A percentile compares a stretch with the other conserved stretches of the same genome.
Evolutionary conservation across 2,113 vertebrate genomes (phyloP).

Genomic region (Sturnus vulgaris): DNA sequence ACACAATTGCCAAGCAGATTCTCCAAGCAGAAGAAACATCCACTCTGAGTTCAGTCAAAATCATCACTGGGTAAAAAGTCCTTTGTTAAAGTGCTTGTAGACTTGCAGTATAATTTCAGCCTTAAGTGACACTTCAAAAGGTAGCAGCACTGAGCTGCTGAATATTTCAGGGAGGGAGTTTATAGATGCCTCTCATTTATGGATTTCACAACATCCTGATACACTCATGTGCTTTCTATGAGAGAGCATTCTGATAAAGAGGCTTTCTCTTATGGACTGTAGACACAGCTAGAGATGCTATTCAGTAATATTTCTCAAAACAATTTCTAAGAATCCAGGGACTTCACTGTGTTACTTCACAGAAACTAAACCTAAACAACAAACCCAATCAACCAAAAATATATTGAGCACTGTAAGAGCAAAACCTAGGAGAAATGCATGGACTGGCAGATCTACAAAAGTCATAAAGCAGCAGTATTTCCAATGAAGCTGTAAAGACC

Average conservation of each 20-base stretch:
- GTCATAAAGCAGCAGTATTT: neutral
- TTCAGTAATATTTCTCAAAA: neutral
- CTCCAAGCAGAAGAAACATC: neutral
- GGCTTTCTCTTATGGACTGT: neutral
- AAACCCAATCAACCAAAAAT: neutral
- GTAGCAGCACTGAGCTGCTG: neutral
- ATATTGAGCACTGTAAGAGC: neutral
- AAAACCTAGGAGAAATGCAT: neutral
- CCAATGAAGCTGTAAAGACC: neutral
- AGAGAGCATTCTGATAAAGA: neutral
- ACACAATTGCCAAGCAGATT: fast-evolving
- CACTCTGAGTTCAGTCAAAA: neutral
- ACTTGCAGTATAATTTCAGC: neutral
- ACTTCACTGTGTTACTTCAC: neutral
- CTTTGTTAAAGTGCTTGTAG: neutral
- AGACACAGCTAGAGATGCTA: neutral
- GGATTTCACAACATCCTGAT: neutral
- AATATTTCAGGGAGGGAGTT: neutral
- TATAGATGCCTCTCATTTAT: neutral
- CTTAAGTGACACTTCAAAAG: neutral
- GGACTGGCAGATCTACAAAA: neutral
- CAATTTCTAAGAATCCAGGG: neutral
- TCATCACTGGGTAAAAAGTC: neutral
- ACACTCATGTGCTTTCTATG: neutral
- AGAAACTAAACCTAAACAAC: neutral